These are phyloP conservation scores for Tupaia chinensis DNA, from an alignment of 2,113 vertebrate genomes.

Conservation along the genomic window DNA sequence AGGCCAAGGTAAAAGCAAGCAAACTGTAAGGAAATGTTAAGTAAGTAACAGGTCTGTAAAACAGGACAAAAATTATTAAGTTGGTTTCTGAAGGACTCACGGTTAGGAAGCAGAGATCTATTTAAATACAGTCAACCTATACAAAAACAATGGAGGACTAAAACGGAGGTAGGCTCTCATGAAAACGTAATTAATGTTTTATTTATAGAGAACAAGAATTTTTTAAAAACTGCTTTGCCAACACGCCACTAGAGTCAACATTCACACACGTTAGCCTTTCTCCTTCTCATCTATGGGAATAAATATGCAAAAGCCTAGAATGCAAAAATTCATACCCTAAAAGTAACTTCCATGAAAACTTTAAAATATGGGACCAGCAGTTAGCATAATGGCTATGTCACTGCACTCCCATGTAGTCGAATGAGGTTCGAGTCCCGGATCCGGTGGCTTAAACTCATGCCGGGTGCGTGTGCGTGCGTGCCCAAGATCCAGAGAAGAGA, in stretches of 20 bases:
- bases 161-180: not conserved
- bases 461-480: too few species aligned
- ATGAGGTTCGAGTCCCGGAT: too few species aligned
- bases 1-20: not conserved
- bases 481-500: too few species aligned
- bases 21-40: not conserved
- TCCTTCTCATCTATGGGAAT: not conserved
- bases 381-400: too few species aligned
- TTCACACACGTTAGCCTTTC: not conserved
- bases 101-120: not conserved
- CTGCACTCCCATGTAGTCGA: too few species aligned
- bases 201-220: not conserved
- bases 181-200: not conserved
- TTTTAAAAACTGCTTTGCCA: not conserved
- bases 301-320: constrained; percentile 23
- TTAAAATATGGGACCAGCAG: not conserved
- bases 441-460: too few species aligned
- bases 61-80: not conserved
- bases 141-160: not conserved
- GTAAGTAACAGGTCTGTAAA: not conserved
- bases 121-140: not conserved
- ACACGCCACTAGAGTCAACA: not conserved
- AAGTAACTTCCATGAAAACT: not conserved
- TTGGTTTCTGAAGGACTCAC: not conserved
- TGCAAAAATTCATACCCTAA: not conserved